Conservation (phyloP, 2,888 invertebrate species). For the Catocala nupta region DNA sequence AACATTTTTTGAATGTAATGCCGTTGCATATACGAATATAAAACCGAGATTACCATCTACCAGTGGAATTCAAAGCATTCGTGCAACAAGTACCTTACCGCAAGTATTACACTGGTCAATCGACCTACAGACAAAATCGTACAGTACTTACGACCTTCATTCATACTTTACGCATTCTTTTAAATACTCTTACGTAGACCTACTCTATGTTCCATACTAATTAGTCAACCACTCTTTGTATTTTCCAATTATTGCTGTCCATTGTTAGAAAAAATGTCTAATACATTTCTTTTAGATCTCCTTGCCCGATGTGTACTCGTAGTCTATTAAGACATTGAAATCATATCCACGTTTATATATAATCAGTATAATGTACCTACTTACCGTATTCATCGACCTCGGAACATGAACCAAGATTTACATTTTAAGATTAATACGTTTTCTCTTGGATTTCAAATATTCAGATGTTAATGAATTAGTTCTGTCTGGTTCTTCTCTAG, state of each 20-base stretch:
- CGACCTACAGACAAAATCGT: slow-evolving; percentile 33
- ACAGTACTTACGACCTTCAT: slow-evolving; percentile 17
- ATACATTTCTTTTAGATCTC: too few species aligned
- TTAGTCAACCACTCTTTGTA: too few species aligned
- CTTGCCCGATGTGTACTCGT: too few species aligned
- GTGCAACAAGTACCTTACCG: slow-evolving; percentile 35
- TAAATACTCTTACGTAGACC: slow-evolving; percentile 5
- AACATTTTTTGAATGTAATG: too few species aligned
- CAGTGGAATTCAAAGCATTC: slow-evolving; percentile 42
- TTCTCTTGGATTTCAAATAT: slow-evolving; percentile 6
- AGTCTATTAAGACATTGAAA: too few species aligned
- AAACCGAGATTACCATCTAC: slow-evolving; percentile 19
- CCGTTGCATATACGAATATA: too few species aligned
- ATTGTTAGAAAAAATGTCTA: too few species aligned
- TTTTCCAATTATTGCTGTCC: too few species aligned
- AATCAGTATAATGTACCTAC: background rate
- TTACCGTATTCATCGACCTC: background rate
- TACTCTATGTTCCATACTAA: background rate
- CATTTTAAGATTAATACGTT: slow-evolving; percentile 7
- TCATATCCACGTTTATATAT: too few species aligned
- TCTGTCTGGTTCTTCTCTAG: background rate
- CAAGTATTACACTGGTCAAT: slow-evolving; percentile 41
- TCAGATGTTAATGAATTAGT: background rate
- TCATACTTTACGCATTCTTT: slow-evolving; percentile 5
- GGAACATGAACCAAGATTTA: background rate